Evolutionary conservation across 2,113 vertebrate species (phyloP).

Genomic region (Alligator mississippiensis): DNA sequence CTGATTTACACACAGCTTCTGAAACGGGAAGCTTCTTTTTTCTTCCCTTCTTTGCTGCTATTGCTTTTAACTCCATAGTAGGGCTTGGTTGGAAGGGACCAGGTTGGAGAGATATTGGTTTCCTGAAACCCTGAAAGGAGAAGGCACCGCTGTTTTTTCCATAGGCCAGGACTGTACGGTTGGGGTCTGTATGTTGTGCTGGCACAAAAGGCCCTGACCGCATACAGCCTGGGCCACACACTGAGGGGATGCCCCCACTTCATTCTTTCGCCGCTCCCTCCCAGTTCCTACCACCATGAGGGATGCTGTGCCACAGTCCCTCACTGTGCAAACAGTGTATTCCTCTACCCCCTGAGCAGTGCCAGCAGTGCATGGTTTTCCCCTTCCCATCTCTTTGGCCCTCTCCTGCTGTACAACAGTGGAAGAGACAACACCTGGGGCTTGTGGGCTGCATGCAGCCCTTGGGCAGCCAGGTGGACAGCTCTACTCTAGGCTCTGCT

Average conservation of each 20-base stretch:
- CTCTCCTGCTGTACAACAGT: accelerated
- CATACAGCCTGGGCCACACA: not conserved
- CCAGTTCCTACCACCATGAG: too few species aligned
- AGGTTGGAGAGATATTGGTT: not conserved
- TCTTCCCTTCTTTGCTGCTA: too few species aligned
- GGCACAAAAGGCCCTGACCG: accelerated
- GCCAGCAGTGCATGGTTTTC: not conserved
- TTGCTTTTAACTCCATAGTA: not conserved
- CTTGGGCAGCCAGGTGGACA: too few species aligned
- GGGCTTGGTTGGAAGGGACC: not conserved
- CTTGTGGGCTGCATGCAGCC: too few species aligned
- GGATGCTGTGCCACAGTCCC: too few species aligned
- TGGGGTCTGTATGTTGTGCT: not conserved
- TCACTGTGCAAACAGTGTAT: too few species aligned
- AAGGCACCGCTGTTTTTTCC: not conserved
- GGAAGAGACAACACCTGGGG: not conserved
- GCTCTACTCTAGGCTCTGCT: too few species aligned
- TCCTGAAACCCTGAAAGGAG: accelerated
- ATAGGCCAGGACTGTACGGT: too few species aligned
- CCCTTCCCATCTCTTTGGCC: accelerated
- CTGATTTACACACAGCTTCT: not conserved
- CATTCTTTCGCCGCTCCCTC: too few species aligned
- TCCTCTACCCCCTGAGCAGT: too few species aligned
- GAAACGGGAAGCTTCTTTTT: not conserved
- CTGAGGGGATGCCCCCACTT: too few species aligned